Percentiles rank a stretch among this genome's conserved stretches.
Conservation (phyloP, 2,113 vertebrate genomes). For the Onychorhynchus coronatus region DNA sequence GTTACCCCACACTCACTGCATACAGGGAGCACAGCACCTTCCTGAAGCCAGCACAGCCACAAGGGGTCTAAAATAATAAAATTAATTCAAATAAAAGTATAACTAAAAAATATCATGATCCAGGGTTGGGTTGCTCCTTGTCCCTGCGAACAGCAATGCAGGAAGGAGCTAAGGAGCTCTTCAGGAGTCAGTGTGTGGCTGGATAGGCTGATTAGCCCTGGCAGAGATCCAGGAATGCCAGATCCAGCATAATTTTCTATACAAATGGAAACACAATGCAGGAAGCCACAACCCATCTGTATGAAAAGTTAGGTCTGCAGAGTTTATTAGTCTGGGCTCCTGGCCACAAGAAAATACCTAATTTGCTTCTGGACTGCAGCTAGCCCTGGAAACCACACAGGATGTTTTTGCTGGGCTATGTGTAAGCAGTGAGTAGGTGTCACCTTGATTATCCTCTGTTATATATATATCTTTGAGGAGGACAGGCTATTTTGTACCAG, state of each 20-base stretch:
- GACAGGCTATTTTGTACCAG: background rate
- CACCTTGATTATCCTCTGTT: background rate
- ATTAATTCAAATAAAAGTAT: background rate
- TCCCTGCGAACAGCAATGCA: background rate
- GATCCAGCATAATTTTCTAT: background rate
- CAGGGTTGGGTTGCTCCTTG: background rate
- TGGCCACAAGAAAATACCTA: conserved; percentile 8
- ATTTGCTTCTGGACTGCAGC: conserved; percentile 4
- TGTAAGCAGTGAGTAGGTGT: background rate
- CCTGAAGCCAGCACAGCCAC: background rate
- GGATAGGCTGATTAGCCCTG: background rate
- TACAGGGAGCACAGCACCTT: background rate
- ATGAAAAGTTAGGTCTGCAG: background rate
- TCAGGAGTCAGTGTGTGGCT: background rate
- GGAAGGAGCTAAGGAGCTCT: background rate
- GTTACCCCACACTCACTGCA: background rate
- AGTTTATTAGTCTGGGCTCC: conserved; percentile 12
- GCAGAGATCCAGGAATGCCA: background rate
- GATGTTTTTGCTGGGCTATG: background rate
- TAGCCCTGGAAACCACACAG: background rate
- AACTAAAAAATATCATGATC: background rate
- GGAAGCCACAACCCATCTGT: background rate
- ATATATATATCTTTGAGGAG: background rate
- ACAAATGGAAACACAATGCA: conserved; percentile 24
- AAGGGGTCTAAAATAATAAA: background rate